Conservation (phyloP, 1,140 invertebrate species). For the Melipona quadrifasciata region DNA sequence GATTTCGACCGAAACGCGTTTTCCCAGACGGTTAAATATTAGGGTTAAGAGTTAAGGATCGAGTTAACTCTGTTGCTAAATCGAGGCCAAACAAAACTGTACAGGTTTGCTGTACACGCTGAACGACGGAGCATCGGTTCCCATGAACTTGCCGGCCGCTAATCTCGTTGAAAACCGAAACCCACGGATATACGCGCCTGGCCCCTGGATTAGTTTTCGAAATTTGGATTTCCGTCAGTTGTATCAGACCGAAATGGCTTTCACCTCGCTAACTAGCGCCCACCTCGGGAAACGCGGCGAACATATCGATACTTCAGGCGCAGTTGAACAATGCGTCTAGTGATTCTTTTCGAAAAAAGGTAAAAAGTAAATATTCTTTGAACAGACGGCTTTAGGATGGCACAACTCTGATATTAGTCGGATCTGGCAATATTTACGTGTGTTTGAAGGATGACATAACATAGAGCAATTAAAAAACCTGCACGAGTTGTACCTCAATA, state of each 20-base stretch:
- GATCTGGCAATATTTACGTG: too few species aligned
- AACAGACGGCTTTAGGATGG: too few species aligned
- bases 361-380: too few species aligned
- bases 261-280: neutral
- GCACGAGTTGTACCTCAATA: too few species aligned
- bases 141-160: slow-evolving; percentile 42
- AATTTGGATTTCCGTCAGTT: neutral
- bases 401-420: too few species aligned
- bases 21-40: slow-evolving; percentile 66
- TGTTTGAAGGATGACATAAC: too few species aligned
- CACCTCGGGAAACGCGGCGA: neutral
- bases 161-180: slow-evolving; percentile 56
- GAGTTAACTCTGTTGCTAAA: slow-evolving; percentile 64
- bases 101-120: slow-evolving; percentile 42
- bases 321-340: too few species aligned
- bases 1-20: slow-evolving; percentile 43
- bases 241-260: neutral
- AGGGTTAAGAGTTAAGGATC: slow-evolving; percentile 65
- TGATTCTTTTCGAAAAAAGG: too few species aligned
- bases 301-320: neutral
- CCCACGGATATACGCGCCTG: neutral
- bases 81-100: slow-evolving; percentile 47
- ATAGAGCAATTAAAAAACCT: too few species aligned
- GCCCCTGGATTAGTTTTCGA: slow-evolving; percentile 9
- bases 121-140: neutral